Percentiles rank a stretch among this genome's conserved stretches.
These are phyloP conservation scores for Acanthosepion pharaonis DNA, from an alignment of 2,888 invertebrate genomes.

Conservation along the genomic window DNA sequence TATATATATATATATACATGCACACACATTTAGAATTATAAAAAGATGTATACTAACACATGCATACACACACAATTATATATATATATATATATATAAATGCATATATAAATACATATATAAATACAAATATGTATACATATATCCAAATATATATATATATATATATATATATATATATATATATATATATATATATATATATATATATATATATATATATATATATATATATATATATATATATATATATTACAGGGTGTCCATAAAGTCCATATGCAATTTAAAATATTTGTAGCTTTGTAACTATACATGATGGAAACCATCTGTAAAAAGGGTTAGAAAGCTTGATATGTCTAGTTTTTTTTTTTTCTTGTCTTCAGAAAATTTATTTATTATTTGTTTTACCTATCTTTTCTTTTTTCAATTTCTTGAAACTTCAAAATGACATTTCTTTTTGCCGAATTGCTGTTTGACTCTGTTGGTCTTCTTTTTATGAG, in stretches of 20 bases:
- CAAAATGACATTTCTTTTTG: too few species aligned
- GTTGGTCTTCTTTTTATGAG: too few species aligned
- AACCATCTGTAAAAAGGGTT: too few species aligned
- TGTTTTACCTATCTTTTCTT: too few species aligned
- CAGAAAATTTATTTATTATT: too few species aligned
- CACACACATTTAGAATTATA: not conserved
- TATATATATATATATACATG: not conserved
- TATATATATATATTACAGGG: not conserved
- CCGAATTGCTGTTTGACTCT: too few species aligned
- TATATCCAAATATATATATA: not conserved
- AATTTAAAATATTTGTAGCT: too few species aligned
- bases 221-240: not conserved
- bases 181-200: not conserved
- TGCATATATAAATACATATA: not conserved
- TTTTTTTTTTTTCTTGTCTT: too few species aligned
- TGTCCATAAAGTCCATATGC: too few species aligned
- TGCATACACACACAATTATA: not conserved
- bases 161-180: not conserved
- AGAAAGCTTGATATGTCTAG: too few species aligned
- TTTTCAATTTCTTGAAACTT: too few species aligned
- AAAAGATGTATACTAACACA: not conserved
- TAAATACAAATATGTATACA: not conserved
- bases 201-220: not conserved
- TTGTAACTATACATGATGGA: too few species aligned
- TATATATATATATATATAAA: not conserved